A percentile compares a stretch with the other conserved stretches of the same genome.
Conservation (phyloP, 1,140 invertebrate species). For the Temnothorax curvispinosus region DNA sequence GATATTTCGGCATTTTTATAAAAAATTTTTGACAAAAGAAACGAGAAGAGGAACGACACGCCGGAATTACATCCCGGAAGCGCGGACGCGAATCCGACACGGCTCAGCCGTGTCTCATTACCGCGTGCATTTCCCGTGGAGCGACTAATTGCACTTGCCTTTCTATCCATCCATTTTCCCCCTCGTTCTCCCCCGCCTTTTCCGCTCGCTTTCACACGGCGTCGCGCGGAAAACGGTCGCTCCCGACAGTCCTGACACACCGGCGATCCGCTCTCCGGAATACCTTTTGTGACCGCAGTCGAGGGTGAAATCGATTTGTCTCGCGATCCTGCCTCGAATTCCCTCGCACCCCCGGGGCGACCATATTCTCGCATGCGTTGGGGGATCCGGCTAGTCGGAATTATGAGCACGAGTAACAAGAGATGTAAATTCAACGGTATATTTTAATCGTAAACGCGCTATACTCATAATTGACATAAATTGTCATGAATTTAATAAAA, state of each 20-base stretch:
- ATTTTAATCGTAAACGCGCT: background rate
- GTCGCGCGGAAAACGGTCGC: constrained; percentile 19
- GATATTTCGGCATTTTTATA: background rate
- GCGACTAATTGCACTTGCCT: constrained; percentile 74
- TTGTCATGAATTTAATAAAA: background rate
- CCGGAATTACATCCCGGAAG: constrained; percentile 69
- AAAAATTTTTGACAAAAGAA: constrained; percentile 22
- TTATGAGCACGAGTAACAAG: constrained; percentile 10
- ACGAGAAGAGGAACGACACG: constrained; percentile 24
- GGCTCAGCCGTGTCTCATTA: constrained; percentile 73
- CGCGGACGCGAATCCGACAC: constrained; percentile 55
- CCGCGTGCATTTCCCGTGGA: constrained; percentile 76
- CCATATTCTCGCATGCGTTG: background rate
- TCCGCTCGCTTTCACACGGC: constrained; percentile 62
- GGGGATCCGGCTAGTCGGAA: background rate
- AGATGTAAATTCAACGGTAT: constrained; percentile 19
- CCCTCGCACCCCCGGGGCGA: background rate
- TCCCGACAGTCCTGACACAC: background rate
- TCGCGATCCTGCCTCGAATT: constrained; percentile 48
- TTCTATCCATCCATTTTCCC: constrained; percentile 12
- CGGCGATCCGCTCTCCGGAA: constrained; percentile 31
- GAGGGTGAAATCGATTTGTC: constrained; percentile 72
- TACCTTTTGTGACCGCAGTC: constrained; percentile 35
- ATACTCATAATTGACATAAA: background rate
- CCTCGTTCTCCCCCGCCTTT: constrained; percentile 55